Conservation (phyloP, 2,888 invertebrate species). For the Smittia aterrima region DNA sequence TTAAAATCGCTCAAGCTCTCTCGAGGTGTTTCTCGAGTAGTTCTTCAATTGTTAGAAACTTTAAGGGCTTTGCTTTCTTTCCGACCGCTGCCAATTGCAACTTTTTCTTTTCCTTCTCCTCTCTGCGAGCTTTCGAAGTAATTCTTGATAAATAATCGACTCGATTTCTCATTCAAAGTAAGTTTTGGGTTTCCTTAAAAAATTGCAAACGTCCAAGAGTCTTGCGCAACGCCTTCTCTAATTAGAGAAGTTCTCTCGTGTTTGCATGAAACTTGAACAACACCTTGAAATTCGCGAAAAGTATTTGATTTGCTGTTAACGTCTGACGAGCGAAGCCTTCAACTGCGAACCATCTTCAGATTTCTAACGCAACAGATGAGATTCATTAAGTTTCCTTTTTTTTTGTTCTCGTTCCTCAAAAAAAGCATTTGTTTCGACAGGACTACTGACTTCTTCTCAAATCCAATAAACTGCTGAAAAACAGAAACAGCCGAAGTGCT, state of each 20-base stretch:
- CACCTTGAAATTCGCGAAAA: conserved; percentile 28
- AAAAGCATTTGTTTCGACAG: neutral
- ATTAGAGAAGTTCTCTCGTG: neutral
- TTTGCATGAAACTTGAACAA: conserved; percentile 35
- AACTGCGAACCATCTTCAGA: neutral
- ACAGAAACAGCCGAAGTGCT: conserved; percentile 26
- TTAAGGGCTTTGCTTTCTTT: neutral
- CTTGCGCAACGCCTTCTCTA: conserved; percentile 24
- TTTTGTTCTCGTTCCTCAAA: conserved; percentile 4
- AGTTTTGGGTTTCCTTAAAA: neutral
- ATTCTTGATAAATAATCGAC: neutral
- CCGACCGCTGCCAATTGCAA: neutral
- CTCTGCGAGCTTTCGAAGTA: neutral
- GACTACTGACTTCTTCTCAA: conserved; percentile 10
- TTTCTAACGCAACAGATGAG: conserved; percentile 24
- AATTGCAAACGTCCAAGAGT: neutral
- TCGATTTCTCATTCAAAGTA: neutral
- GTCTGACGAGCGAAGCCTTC: neutral
- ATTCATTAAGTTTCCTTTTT: conserved; percentile 24
- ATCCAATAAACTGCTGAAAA: conserved; percentile 29
- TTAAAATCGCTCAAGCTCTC: conserved; percentile 12
- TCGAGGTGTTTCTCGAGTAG: conserved; percentile 39
- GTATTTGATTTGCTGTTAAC: conserved; percentile 27
- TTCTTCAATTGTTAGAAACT: conserved; percentile 18
- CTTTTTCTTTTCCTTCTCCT: neutral